Conservation (phyloP, 2,888 invertebrate genomes). For the Sussaba pulchella region DNA sequence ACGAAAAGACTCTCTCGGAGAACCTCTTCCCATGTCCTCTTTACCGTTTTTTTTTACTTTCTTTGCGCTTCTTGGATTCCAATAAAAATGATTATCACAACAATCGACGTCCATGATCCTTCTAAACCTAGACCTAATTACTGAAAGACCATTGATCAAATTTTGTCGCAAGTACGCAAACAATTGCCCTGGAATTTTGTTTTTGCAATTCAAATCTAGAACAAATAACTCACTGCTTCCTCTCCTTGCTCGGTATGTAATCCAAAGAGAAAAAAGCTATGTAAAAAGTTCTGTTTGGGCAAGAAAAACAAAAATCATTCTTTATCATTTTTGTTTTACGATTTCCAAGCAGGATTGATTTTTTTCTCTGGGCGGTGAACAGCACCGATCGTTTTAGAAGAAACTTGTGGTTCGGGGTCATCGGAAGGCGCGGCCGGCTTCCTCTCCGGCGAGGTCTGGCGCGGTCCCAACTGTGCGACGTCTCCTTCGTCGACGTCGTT, state of each 20-base stretch:
- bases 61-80: constrained; percentile 18
- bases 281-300: too few species aligned
- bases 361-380: constrained; percentile 54
- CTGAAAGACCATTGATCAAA: neutral
- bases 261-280: too few species aligned
- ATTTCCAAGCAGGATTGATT: constrained; percentile 4
- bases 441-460: constrained; percentile 80
- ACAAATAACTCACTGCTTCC: too few species aligned
- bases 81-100: neutral
- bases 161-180: neutral
- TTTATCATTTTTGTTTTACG: neutral
- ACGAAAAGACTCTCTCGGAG: constrained; percentile 36
- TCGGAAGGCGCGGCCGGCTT: constrained; percentile 79
- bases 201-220: too few species aligned
- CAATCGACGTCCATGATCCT: neutral
- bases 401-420: constrained; percentile 79
- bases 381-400: constrained; percentile 61
- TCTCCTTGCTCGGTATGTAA: too few species aligned
- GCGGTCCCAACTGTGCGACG: constrained; percentile 78
- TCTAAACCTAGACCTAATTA: neutral
- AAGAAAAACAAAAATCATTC: too few species aligned
- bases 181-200: too few species aligned
- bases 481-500: constrained; percentile 49
- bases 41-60: constrained; percentile 33
- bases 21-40: constrained; percentile 40